Conservation (phyloP, 2,113 vertebrate genomes). For the Cochlearius cochlearius region DNA sequence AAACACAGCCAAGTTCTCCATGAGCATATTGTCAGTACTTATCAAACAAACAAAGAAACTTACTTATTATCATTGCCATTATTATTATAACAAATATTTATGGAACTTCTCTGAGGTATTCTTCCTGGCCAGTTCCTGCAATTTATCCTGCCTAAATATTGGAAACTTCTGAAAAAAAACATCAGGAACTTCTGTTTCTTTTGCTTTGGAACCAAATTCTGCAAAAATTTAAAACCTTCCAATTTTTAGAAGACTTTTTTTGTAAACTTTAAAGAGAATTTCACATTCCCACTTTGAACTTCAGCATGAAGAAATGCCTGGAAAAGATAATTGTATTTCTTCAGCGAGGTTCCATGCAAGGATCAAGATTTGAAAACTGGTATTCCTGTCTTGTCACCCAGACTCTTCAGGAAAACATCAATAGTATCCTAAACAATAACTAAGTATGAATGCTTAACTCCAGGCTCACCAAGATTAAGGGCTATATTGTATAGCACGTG, state of each 20-base stretch:
- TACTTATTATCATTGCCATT: not conserved
- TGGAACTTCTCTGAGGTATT: not conserved
- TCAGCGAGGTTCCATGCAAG: not conserved
- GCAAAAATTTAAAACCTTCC: not conserved
- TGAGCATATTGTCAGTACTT: not conserved
- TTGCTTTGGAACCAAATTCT: not conserved
- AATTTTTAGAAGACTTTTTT: not conserved
- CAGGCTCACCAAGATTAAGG: not conserved
- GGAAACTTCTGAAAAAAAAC: not conserved
- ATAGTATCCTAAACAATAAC: not conserved
- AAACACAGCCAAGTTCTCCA: not conserved
- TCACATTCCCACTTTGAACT: not conserved
- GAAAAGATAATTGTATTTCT: not conserved
- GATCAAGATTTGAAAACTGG: not conserved
- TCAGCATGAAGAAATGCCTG: not conserved
- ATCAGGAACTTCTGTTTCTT: not conserved
- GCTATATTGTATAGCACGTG: not conserved
- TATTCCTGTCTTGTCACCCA: not conserved
- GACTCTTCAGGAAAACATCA: not conserved
- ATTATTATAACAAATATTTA: not conserved
- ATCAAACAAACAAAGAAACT: not conserved
- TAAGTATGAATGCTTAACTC: not conserved
- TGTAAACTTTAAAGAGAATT: not conserved
- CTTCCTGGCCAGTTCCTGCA: not conserved
- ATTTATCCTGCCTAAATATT: not conserved